Base-by-base conservation (phyloP, 2,888 invertebrate genomes). In the Epiblema foenella region DNA sequence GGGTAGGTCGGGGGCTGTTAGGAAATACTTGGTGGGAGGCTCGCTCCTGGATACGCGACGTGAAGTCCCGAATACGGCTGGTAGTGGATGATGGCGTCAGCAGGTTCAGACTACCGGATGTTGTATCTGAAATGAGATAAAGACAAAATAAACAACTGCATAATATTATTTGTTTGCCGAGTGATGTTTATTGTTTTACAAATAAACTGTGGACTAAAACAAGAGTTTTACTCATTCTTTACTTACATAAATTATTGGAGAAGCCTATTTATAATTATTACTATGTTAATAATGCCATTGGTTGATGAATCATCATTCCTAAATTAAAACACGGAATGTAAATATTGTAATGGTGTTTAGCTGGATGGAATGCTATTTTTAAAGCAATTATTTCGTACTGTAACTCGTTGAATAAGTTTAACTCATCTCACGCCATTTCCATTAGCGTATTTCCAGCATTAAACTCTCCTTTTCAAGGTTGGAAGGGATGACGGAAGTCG, bases 81-180 rank as follows among this genome's bases (percentile, higher is more conserved):
- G 95, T 94, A 8, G 95, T 94, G 1, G 95, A 95, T 12, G 95
- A 93, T 17, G 95, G 95, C 56, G 95, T 95, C 68, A 95, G 89
- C 79, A 95, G 93, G 84, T 95, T 95, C 79, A 95, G 83, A 77
- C 95, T 95, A 80, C 95, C 95, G 65, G 95, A 95, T 78, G 95
- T 95, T 81, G 94, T 94, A 89, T 94, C 94, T 94, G 89, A 0
- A 90, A 89, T 62, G 49, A 75, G n/a, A 46, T 20, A 60, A 18
- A 57, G n/a, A 46, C n/a, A n/a, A 10, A 10, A 18, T 46, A 24
- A 57, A 46, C 7, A 11, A n/a, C 11, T 24, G 0, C 1, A 3
- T 42, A 24, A 24, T 12, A 54, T 2, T 1, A 11, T 57, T 57
- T 17, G 17, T 57, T 57, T 11, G 1, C 4, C 37, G 10, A 17